These are phyloP conservation scores for Anser cygnoides DNA, from an alignment of 2,113 vertebrate species.

Conservation along the genomic window DNA sequence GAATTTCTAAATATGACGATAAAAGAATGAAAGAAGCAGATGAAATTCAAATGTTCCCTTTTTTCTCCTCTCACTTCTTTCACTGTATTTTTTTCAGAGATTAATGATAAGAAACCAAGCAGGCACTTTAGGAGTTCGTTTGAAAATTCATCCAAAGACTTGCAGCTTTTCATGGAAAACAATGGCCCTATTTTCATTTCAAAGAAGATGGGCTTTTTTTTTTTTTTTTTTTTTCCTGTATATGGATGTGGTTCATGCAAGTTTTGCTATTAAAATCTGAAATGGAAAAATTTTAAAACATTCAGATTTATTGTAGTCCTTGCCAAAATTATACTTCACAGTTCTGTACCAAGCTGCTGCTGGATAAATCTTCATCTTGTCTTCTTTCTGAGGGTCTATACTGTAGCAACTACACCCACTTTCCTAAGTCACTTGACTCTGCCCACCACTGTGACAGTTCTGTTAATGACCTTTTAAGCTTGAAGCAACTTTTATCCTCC, in stretches of 20 bases:
- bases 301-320: not conserved
- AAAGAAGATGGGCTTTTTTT: not conserved
- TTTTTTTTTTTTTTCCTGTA: not conserved
- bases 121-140: not conserved
- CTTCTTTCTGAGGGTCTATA: not conserved
- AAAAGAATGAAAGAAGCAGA: not conserved
- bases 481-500: not conserved
- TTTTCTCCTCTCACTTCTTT: not conserved
- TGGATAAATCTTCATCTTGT: not conserved
- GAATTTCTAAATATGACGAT: not conserved
- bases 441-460: not conserved
- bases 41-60: not conserved
- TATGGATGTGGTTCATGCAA: not conserved
- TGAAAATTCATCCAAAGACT: not conserved
- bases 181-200: not conserved
- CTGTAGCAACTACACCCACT: not conserved
- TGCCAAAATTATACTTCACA: not conserved
- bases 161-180: not conserved
- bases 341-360: not conserved
- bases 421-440: not conserved
- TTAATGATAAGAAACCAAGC: not conserved
- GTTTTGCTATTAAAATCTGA: not conserved
- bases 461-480: not conserved
- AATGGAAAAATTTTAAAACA: not conserved
- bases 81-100: not conserved